These are phyloP conservation scores for Venustoraphidia nigricollis DNA, from an alignment of 2,888 invertebrate genomes.

Conservation along the genomic window DNA sequence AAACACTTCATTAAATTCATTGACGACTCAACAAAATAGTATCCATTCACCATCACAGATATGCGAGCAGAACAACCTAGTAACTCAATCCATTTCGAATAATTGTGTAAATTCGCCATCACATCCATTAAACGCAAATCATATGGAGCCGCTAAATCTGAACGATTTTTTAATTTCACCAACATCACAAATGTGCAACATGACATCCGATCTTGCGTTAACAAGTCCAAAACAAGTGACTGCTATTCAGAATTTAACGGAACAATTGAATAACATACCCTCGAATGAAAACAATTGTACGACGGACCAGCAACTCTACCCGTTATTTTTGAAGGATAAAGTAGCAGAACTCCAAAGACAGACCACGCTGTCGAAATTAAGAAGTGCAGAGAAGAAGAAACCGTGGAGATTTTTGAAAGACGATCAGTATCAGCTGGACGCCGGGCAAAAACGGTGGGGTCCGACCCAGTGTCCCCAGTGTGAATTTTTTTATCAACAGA, in stretches of 20 bases:
- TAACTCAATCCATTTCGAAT: too few relatives aligned
- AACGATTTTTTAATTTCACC: constrained; percentile 25
- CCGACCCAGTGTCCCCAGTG: constrained; percentile 60
- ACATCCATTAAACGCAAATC: too few relatives aligned
- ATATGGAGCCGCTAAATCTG: too few relatives aligned
- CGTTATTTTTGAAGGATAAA: constrained; percentile 21
- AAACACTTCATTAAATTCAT: too few relatives aligned
- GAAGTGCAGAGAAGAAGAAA: constrained; percentile 17
- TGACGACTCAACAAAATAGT: too few relatives aligned
- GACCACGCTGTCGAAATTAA: constrained; percentile 5
- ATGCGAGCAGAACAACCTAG: too few relatives aligned
- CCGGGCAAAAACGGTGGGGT: constrained; percentile 70
- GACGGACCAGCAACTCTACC: constrained; percentile 14
- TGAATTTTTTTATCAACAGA: constrained; percentile 52
- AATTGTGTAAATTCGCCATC: too few relatives aligned
- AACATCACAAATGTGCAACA: constrained; percentile 32
- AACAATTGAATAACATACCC: constrained; percentile 7
- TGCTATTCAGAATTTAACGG: constrained; percentile 13
- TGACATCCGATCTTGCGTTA: constrained; percentile 30
- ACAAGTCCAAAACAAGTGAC: constrained; percentile 31
- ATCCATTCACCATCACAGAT: too few relatives aligned
- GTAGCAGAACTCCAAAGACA: constrained; percentile 6
- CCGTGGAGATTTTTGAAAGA: constrained; percentile 31
- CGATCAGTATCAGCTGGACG: constrained; percentile 66
- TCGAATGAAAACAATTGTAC: constrained; percentile 1